Evolutionary conservation across 2,888 invertebrate species (phyloP).

Genomic region (Dasysyrphus albostriatus): DNA sequence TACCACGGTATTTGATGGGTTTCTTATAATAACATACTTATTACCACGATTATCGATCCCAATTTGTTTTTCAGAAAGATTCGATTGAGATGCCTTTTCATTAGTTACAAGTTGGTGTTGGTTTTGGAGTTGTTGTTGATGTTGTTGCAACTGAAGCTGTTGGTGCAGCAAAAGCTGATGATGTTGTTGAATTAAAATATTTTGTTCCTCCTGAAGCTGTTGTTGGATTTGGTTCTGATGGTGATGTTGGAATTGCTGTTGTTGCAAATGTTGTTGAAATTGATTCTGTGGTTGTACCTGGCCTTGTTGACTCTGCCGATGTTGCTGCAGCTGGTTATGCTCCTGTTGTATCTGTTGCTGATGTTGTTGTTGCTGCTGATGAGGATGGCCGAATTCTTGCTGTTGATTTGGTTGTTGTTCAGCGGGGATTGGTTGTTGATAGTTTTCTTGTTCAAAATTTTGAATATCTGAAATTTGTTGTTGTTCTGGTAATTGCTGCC

Average conservation of each 20-base stretch:
- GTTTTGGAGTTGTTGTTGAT: conserved; percentile 38
- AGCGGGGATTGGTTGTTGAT: conserved; percentile 6
- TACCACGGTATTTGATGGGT: conserved; percentile 68
- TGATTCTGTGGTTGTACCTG: conserved; percentile 31
- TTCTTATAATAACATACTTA: conserved; percentile 80
- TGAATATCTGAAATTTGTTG: conserved; percentile 10
- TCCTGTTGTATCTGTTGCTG: conserved; percentile 67
- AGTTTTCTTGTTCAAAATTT: conserved; percentile 43
- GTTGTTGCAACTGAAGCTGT: conserved; percentile 43
- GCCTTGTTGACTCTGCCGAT: conserved; percentile 22
- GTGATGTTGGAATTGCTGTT: conserved; percentile 55
- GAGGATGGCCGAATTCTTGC: conserved; percentile 14
- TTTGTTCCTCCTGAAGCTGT: conserved; percentile 62
- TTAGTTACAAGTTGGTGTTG: conserved; percentile 56
- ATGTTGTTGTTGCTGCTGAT: conserved; percentile 16
- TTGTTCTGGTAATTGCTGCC: conserved; percentile 59
- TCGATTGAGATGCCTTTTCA: conserved; percentile 35
- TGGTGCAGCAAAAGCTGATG: conserved; percentile 60
- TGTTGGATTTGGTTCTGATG: conserved; percentile 53
- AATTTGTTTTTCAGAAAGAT: conserved; percentile 76
- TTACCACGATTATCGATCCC: conserved; percentile 81
- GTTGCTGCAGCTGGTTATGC: conserved; percentile 17
- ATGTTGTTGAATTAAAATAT: conserved; percentile 56
- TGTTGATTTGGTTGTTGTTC: conserved; percentile 25
- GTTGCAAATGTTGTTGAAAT: conserved; percentile 78